These are phyloP conservation scores for Heliconius nattereri DNA, from an alignment of 1,140 invertebrate genomes.

Conservation along the genomic window DNA sequence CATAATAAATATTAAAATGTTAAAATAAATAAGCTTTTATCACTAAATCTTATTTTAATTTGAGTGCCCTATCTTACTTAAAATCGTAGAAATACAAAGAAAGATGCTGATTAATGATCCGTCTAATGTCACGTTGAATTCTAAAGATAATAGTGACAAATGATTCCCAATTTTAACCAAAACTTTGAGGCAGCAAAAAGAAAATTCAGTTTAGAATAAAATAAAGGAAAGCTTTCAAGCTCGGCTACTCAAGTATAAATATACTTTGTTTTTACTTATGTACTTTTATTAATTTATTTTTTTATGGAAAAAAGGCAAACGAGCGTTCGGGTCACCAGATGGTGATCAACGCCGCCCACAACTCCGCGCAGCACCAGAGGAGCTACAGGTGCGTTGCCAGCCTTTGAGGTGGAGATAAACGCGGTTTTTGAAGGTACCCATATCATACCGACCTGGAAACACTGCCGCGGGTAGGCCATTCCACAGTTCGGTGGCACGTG, in stretches of 20 bases:
- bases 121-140: conserved; percentile 13
- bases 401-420: too few species aligned
- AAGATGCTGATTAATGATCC: conserved; percentile 26
- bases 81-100: not conserved
- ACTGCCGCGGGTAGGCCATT: too few species aligned
- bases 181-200: conserved; percentile 13
- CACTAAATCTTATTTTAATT: not conserved
- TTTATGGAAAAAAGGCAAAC: too few species aligned
- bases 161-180: conserved; percentile 17
- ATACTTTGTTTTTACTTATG: not conserved
- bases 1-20: not conserved
- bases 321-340: too few species aligned
- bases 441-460: too few species aligned
- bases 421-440: too few species aligned
- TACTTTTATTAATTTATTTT: too few species aligned
- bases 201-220: conserved; percentile 15
- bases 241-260: not conserved
- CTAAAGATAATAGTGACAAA: conserved; percentile 23
- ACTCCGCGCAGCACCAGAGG: too few species aligned
- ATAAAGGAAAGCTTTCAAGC: conserved; percentile 1
- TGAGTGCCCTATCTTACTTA: not conserved
- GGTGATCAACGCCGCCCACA: too few species aligned
- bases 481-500: too few species aligned
- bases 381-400: too few species aligned
- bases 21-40: too few species aligned